phyloP scores from a whole-genome alignment of 2,113 vertebrate genomes.

The Centropus bengalensis region DNA sequence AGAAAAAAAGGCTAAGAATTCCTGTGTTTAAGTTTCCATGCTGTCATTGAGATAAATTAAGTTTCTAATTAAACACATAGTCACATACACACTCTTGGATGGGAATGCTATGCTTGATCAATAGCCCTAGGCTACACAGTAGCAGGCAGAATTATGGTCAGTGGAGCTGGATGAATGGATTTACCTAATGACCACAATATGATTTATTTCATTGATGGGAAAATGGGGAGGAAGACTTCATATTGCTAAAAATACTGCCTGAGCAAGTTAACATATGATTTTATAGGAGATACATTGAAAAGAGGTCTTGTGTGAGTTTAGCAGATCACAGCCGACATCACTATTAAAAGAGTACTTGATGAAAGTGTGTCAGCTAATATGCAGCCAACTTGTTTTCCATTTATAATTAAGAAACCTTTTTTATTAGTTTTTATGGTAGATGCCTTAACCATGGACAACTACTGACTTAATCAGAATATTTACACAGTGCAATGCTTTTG shows the following conservation, averaged over 20 bases:
- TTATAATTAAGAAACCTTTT: conserved; percentile 9
- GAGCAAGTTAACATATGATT: conserved; percentile 38
- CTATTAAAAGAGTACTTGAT: neutral
- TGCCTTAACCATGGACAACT: neutral
- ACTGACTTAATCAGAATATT: neutral
- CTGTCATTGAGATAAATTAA: conserved; percentile 57
- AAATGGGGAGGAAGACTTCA: conserved; percentile 40
- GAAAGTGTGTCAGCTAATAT: neutral
- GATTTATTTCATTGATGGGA: conserved; percentile 58
- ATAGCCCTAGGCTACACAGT: conserved; percentile 35
- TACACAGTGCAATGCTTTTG: neutral
- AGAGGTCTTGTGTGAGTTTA: neutral
- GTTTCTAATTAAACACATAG: conserved; percentile 64
- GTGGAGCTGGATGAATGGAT: conserved; percentile 58
- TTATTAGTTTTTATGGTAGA: neutral
- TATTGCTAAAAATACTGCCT: conserved; percentile 45
- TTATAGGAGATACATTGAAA: conserved; percentile 19
- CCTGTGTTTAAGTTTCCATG: conserved; percentile 37
- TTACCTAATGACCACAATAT: conserved; percentile 66
- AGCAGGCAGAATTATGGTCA: conserved; percentile 63
- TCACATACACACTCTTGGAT: conserved; percentile 39
- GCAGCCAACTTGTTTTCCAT: neutral
- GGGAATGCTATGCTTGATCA: conserved; percentile 57
- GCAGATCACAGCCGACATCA: conserved; percentile 9
- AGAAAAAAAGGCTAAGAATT: neutral